Conservation (phyloP, 2,888 invertebrate species). For the Diarsia dahlii region DNA sequence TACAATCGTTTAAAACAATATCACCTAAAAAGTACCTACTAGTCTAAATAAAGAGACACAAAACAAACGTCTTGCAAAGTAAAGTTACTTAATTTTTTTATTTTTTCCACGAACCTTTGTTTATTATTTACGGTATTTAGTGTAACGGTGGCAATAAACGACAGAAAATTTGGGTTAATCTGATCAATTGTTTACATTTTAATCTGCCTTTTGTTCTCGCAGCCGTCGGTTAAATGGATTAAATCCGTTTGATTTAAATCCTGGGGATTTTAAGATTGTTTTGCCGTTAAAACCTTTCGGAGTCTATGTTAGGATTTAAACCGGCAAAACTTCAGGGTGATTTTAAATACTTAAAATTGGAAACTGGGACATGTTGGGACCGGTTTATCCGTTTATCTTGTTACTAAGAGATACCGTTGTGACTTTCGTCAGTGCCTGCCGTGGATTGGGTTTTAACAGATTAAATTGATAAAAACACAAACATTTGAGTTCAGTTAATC, state of each 20-base stretch:
- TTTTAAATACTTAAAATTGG: conserved; percentile 39
- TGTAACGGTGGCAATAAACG: conserved; percentile 45
- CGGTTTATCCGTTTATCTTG: conserved; percentile 16
- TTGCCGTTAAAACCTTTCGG: conserved; percentile 26
- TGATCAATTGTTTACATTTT: conserved; percentile 33
- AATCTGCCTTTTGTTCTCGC: conserved; percentile 47
- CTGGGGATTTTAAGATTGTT: conserved; percentile 40
- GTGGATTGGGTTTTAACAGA: conserved; percentile 27
- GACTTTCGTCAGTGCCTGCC: not conserved
- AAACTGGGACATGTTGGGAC: conserved; percentile 37
- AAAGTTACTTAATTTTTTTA: not conserved
- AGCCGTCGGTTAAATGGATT: conserved; percentile 28
- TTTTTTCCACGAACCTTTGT: conserved; percentile 33
- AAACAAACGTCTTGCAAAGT: not conserved
- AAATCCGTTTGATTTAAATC: conserved; percentile 1
- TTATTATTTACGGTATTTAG: conserved; percentile 39
- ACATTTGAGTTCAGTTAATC: not conserved
- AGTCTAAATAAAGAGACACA: not conserved
- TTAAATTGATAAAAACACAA: conserved; percentile 36
- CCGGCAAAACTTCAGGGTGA: conserved; percentile 57
- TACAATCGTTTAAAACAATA: not conserved
- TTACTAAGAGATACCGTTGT: conserved; percentile 12
- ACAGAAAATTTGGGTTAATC: conserved; percentile 26
- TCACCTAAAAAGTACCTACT: not conserved
- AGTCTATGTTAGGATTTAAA: conserved; percentile 15